Evolutionary conservation across 2,888 invertebrate genomes (phyloP).

Genomic region (Teleiodes luculella): DNA sequence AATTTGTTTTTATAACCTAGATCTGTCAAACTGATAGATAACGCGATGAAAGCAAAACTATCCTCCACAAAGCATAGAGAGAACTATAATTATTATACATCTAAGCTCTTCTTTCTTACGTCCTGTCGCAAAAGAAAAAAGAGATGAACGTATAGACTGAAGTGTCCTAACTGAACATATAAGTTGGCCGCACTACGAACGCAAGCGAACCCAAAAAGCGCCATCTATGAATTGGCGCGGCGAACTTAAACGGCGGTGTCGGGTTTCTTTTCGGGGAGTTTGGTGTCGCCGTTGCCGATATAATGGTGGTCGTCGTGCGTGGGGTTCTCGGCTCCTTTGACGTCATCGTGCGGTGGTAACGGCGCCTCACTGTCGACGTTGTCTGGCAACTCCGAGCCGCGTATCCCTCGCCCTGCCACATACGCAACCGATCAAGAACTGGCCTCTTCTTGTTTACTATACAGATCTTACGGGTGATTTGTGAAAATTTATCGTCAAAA

Average conservation of each 20-base stretch:
- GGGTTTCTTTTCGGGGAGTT: slow-evolving; percentile 71
- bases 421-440: slow-evolving; percentile 75
- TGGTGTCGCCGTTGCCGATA: slow-evolving; percentile 78
- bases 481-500: background rate
- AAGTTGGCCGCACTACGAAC: too few species aligned
- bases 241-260: slow-evolving; percentile 69
- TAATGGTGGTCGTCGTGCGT: slow-evolving; percentile 79
- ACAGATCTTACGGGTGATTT: background rate
- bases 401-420: slow-evolving; percentile 80
- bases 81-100: too few species aligned
- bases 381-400: slow-evolving; percentile 79
- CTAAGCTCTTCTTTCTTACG: too few species aligned
- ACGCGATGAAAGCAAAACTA: too few species aligned
- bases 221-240: background rate
- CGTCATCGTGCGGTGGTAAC: slow-evolving; percentile 77
- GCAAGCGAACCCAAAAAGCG: background rate
- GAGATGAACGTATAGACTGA: too few species aligned
- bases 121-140: too few species aligned
- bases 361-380: slow-evolving; percentile 81
- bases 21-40: too few species aligned
- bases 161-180: too few species aligned
- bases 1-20: too few species aligned
- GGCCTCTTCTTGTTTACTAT: slow-evolving; percentile 5
- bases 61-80: too few species aligned
- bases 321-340: slow-evolving; percentile 79